Evolutionary conservation across 2,797 vertebrate species (phyloP).

Genomic region (Enteromius trimaculatus): DNA sequence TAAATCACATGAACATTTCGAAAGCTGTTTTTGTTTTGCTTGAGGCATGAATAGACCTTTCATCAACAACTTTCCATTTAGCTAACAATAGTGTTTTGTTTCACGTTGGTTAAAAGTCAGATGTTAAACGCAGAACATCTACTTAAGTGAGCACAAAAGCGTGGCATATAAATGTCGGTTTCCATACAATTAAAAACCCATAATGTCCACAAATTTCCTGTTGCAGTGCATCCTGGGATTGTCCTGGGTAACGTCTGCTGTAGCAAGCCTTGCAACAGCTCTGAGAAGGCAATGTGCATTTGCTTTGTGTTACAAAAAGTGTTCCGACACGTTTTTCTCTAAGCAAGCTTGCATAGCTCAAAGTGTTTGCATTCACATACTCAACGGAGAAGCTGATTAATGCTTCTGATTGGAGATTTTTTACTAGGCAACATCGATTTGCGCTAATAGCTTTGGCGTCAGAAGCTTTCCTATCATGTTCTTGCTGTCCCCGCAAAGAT

Average conservation of each 20-base stretch:
- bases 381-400: neutral
- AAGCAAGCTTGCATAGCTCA: neutral
- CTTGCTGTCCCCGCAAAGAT: neutral
- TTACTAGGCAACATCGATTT: neutral
- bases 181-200: neutral
- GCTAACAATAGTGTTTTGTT: neutral
- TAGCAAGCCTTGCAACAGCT: neutral
- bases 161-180: neutral
- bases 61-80: neutral
- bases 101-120: neutral
- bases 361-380: neutral
- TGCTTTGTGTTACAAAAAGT: neutral
- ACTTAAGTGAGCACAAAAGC: neutral
- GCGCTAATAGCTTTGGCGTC: neutral
- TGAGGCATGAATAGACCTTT: neutral
- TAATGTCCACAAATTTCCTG: neutral
- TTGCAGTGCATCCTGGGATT: neutral
- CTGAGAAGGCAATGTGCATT: neutral
- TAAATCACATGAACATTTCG: neutral
- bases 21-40: neutral
- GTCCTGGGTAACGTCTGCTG: neutral
- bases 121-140: neutral
- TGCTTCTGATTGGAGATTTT: neutral
- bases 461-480: neutral
- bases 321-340: neutral